Base-by-base conservation (phyloP, 2,113 vertebrate species). In the Barbus barbus region DNA sequence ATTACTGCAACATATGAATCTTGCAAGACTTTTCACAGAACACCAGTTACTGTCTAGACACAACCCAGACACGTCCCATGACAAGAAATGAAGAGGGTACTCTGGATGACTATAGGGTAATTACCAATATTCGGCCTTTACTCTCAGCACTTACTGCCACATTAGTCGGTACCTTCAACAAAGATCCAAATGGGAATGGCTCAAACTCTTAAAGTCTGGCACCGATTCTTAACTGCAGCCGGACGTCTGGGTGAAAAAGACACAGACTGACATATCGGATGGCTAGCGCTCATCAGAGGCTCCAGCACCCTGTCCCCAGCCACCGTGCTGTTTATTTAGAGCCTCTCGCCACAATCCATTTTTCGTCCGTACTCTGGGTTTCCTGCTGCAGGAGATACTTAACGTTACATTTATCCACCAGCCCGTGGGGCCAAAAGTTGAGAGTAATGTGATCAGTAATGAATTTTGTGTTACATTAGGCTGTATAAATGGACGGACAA, bases 401-500 rank as follows among this genome's bases (percentile, higher is more conserved):
- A 96, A 96, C 94, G 91, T 93, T 95, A 96, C 95, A 95, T 96
- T 96, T 96, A 96, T 96, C 93, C 94, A 94, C 91, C 94, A 92
- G 93, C 95, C 94, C 67, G 81, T 92, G 94, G 95, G 94, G 26
- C 81, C 89, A 94, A 95, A 95, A 96, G 96, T 96, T 96, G 96
- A 96, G 96, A 95, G 96, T 98, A 98, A 98, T 98, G 96, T 96
- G 96, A 98, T 98, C 97, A 96, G 96, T 98, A 98, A 98, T 98
- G 96, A 99, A 99, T 98, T 98, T 99, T 98, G 96, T 95, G 96
- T 98, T 98, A 97, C 97, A 98, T 98, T 98, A 98, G 96, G 90
- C 96, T 92, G 96, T 95, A 96, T 96, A 96, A 95, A 93, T 94
- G 95, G 94, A 95, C 94, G 95, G 94, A 96, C 93, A 94, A 96